Percentiles rank a stretch among this genome's conserved stretches.
These are phyloP conservation scores for Malurus splendens DNA, from an alignment of 2,797 vertebrate genomes.

Conservation along the genomic window DNA sequence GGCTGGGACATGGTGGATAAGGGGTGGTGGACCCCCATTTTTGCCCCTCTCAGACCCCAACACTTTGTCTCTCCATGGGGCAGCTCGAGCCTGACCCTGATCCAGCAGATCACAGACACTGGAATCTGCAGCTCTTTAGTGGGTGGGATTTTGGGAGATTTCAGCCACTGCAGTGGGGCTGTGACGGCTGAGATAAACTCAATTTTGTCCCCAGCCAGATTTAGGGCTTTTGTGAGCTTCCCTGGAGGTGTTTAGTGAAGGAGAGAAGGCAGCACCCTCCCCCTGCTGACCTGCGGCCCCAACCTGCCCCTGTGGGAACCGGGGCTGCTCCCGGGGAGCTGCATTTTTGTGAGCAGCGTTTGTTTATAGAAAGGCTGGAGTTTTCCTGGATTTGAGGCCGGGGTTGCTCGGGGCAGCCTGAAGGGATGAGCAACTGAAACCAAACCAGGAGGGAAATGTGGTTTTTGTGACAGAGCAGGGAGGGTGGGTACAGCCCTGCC, in stretches of 20 bases:
- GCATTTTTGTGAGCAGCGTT: not conserved
- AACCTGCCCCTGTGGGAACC: not conserved
- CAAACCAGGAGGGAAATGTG: not conserved
- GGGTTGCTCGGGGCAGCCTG: not conserved
- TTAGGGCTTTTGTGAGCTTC: not conserved
- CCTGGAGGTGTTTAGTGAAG: rapidly evolving
- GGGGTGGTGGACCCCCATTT: rapidly evolving
- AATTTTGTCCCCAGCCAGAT: not conserved
- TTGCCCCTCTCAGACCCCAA: not conserved
- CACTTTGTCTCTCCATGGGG: rapidly evolving
- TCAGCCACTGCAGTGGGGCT: not conserved
- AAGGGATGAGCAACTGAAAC: not conserved
- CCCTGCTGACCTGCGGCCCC: not conserved
- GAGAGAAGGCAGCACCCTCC: not conserved
- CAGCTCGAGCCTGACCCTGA: not conserved
- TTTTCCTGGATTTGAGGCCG: not conserved
- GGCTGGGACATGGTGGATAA: not conserved
- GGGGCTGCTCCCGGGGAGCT: not conserved
- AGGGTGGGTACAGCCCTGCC: not conserved
- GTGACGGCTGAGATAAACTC: not conserved
- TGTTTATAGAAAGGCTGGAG: not conserved
- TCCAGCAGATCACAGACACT: rapidly evolving
- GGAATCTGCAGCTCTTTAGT: rapidly evolving
- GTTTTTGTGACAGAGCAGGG: rapidly evolving
- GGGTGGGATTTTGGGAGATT: not conserved